Evolutionary conservation across 2,113 vertebrate genomes (phyloP).

Genomic region (Oxyruncus cristatus): DNA sequence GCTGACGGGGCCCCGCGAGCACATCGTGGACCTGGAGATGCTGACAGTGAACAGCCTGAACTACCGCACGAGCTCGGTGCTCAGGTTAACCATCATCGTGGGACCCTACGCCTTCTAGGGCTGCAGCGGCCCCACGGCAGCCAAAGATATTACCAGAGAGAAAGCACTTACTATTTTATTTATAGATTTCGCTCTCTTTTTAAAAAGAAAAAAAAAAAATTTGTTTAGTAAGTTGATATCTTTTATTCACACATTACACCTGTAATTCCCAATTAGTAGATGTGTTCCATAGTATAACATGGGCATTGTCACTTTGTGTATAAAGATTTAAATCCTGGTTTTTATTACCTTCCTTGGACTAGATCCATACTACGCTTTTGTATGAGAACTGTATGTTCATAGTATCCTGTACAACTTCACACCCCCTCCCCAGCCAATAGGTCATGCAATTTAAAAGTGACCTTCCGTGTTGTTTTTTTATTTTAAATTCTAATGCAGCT

Average conservation of each 20-base stretch:
- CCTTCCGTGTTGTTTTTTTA: constrained; percentile 25
- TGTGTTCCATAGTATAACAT: constrained; percentile 71
- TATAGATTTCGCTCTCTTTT: constrained; percentile 74
- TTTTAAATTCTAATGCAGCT: constrained; percentile 40
- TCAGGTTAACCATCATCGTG: constrained; percentile 93
- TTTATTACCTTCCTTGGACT: constrained; percentile 69
- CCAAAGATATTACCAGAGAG: constrained; percentile 71
- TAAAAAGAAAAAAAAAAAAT: neutral
- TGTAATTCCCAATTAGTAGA: constrained; percentile 69
- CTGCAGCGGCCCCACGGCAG: constrained; percentile 22
- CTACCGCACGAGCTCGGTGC: constrained; percentile 91
- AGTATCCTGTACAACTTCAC: constrained; percentile 36
- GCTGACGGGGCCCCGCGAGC: constrained; percentile 87
- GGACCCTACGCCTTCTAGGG: constrained; percentile 89
- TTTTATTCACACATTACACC: constrained; percentile 69
- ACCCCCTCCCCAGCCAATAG: constrained; percentile 54
- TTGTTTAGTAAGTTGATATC: constrained; percentile 71
- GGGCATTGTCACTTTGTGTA: constrained; percentile 77
- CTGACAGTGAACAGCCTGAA: constrained; percentile 91
- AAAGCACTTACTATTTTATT: constrained; percentile 81
- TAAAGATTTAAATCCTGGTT: constrained; percentile 70
- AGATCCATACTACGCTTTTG: constrained; percentile 56
- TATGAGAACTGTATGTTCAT: constrained; percentile 57
- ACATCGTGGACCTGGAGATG: constrained; percentile 97
- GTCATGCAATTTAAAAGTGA: constrained; percentile 15